These are phyloP conservation scores for Venusia cambrica DNA, from an alignment of 2,888 invertebrate genomes.

Conservation along the genomic window DNA sequence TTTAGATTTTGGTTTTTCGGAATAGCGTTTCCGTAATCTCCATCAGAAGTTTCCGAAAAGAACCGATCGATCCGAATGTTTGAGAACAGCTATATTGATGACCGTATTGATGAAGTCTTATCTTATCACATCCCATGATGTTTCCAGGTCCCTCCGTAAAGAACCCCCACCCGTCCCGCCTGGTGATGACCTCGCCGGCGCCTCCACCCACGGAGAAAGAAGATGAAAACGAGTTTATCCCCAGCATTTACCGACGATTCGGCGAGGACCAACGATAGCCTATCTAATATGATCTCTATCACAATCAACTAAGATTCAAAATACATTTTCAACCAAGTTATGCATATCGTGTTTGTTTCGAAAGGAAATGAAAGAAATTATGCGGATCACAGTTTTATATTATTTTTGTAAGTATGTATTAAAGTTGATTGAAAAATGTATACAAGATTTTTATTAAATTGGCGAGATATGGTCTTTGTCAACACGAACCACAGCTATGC, in stretches of 20 bases:
- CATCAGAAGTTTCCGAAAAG: too few relatives aligned
- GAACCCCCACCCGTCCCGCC: conserved; percentile 7
- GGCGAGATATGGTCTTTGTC: too few relatives aligned
- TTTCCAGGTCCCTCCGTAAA: conserved; percentile 35
- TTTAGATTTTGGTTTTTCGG: too few relatives aligned
- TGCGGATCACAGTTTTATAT: conserved; percentile 19
- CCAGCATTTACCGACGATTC: conserved; percentile 20
- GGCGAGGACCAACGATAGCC: conserved; percentile 5
- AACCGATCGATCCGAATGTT: too few relatives aligned
- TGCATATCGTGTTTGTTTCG: conserved; percentile 5
- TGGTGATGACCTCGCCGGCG: conserved; percentile 9
- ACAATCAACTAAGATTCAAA: not conserved
- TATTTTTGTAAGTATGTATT: conserved; percentile 16
- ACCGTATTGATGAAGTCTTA: too few relatives aligned
- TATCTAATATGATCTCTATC: conserved; percentile 1
- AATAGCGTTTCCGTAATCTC: too few relatives aligned
- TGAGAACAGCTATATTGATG: too few relatives aligned
- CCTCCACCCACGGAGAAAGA: conserved; percentile 3
- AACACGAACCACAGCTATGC: too few relatives aligned
- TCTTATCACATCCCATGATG: too few relatives aligned
- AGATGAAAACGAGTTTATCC: conserved; percentile 16
- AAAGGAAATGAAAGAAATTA: conserved; percentile 6
- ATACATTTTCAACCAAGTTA: conserved; percentile 5
- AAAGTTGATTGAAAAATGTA: conserved; percentile 19
- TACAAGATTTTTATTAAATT: conserved; percentile 3